Conservation (phyloP, 2,797 vertebrate species). For the Tamandua tetradactyla region DNA sequence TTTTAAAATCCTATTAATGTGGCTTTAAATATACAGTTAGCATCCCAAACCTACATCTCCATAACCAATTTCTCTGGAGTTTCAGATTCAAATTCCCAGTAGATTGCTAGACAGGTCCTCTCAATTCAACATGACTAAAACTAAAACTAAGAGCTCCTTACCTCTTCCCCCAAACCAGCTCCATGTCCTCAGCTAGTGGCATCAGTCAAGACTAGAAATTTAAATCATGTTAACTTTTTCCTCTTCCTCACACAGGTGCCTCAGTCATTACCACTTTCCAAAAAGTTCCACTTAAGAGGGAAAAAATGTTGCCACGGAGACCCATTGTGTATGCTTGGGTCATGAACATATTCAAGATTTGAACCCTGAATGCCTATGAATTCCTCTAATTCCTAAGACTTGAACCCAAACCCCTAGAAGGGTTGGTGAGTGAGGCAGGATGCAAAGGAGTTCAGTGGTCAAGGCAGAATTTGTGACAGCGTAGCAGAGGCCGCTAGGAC, state of each 20-base stretch:
- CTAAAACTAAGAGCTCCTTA: neutral
- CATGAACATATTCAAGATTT: neutral
- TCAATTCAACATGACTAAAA: neutral
- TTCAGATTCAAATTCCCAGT: neutral
- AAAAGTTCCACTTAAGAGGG: neutral
- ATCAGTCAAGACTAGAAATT: neutral
- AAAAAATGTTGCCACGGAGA: neutral
- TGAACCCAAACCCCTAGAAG: neutral
- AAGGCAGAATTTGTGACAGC: neutral
- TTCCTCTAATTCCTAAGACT: neutral
- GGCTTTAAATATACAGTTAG: neutral
- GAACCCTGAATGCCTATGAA: neutral
- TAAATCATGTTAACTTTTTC: neutral
- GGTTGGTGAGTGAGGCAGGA: neutral
- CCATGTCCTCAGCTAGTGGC: neutral
- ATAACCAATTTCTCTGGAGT: neutral
- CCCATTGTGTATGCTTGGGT: neutral
- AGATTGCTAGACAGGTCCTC: neutral
- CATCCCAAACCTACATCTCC: neutral
- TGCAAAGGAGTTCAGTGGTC: neutral
- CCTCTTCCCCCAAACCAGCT: neutral
- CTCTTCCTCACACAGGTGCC: neutral
- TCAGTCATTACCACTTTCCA: neutral
- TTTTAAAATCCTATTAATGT: constrained; percentile 6
- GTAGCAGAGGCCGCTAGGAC: neutral